phyloP scores from a whole-genome alignment of 2,113 vertebrate genomes.

The Tachycineta bicolor region DNA sequence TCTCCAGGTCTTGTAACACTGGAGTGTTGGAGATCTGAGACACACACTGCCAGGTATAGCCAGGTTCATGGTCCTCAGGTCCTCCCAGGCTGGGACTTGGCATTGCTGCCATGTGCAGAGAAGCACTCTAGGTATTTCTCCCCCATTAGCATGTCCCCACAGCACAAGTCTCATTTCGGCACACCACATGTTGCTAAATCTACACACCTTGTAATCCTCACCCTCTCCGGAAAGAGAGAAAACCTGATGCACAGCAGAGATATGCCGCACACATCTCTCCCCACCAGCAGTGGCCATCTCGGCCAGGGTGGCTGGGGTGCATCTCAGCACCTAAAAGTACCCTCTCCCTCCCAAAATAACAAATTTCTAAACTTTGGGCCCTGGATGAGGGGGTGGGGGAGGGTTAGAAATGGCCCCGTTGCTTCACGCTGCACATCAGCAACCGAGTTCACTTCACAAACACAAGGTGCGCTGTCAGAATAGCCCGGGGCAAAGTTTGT shows the following conservation, averaged over 20 bases:
- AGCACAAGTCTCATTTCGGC: not conserved
- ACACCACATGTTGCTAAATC: not conserved
- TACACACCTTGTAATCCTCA: not conserved
- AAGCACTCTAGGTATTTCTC: constrained; percentile 8
- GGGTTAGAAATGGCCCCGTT: constrained; percentile 24
- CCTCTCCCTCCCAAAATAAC: not conserved
- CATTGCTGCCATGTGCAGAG: not conserved
- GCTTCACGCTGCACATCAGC: constrained; percentile 60
- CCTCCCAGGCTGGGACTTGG: not conserved
- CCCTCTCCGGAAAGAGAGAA: not conserved
- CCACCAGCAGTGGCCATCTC: not conserved
- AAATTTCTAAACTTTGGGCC: constrained; percentile 63
- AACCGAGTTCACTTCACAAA: constrained; percentile 72
- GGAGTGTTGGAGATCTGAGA: not conserved
- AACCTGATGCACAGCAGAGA: not conserved
- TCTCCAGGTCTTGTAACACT: not conserved
- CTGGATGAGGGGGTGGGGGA: not conserved
- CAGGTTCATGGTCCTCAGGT: not conserved
- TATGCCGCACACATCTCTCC: not conserved
- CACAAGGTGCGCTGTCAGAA: constrained; percentile 78
- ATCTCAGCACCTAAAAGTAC: not conserved
- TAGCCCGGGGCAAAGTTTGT: constrained; percentile 83
- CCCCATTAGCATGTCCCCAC: not conserved
- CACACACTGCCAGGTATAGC: not conserved
- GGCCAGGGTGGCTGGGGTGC: not conserved